Evolutionary conservation across 2,888 invertebrate genomes (phyloP), one percentile per base, ranked within the genome.

Genomic region (Venusia cambrica): DNA sequence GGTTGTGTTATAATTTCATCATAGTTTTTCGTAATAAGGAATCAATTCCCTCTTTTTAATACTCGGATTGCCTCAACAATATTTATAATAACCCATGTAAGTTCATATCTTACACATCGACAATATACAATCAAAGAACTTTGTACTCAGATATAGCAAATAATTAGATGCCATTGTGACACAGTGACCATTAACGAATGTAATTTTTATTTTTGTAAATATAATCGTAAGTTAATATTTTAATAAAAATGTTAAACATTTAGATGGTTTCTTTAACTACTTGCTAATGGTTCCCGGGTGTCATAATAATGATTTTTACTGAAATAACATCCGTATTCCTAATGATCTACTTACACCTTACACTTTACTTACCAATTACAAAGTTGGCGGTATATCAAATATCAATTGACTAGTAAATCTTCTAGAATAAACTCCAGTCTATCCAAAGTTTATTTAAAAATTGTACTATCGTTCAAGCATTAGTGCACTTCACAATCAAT

Each of bases 161-260:
- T 24, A 4, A 20, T 14, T 27, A 9, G 13, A 28, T 29, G 38
- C 25, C 21, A 36, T 45, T 51, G 44, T 50, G 52, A 54, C 58
- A 38, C 24, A 41, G 41, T 44, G 45, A 46, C 50, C 40, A 32
- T 22, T n/a, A 44, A 12, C 34, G 47, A 43, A 53, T 60, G 61
- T 64, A 62, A 54, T 49, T 56, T 52, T 55, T 71, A 73, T 71
- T 77, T 73, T 79, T 83, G 83, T 83, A 83, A 68, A 81, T 81
- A 81, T 55, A 70, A 66, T 62, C 55, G 61, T 72, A 72, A 65
- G 61, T 52, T 57, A 56, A 57, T 59, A 54, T 62, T 61, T 63
- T 61, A 66, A 63, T 64, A 71, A 74, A 68, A 65, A 51, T 51
- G 61, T 60, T 62, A 41, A 18, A 42, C 11, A 37, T 39, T 35